Base-by-base conservation (phyloP, 2,888 invertebrate species). In the Drosophila lutescens region DNA sequence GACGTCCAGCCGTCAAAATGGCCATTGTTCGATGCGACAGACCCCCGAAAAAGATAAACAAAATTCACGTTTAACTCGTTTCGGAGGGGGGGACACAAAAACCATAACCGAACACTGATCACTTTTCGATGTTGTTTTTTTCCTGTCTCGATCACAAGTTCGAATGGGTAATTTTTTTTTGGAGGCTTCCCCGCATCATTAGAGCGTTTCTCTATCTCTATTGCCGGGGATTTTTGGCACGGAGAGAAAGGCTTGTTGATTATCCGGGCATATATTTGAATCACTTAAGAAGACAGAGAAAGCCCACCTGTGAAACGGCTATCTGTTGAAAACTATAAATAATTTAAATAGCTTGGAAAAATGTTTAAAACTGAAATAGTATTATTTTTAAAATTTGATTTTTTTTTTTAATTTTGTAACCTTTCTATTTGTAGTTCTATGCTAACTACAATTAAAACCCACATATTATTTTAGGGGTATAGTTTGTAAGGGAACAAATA, bases 1-100 rank as follows among this genome's bases (percentile, higher is more conserved):
- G 54, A 55, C 50, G 40, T 30, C 67, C 58, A 58, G 47, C 23
- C 53, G 68, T 44, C 68, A 67, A 38, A 41, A 63, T 51, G 71
- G 51, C 51, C 50, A 69, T 68, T 61, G 62, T 59, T 26, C 59
- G 43, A n/a, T 23, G 32, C 12, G 23, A 23, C 34, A 23, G n/a
- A 53, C 54, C 32, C 55, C 34, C 32, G 41, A 23, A 65, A 55
- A 54, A 40, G 32, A 46, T n/a, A 53, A 32, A 23, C 43, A 12
- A 54, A 72, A 50, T 72, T 84, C 84, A 73, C 34, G 84, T 84
- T 56, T 63, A 62, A 86, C 84, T 77, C 68, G 86, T 84, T 82
- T 84, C 34, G 41, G 26, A 26, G 23, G n/a, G 30, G 53, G 47
- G 36, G 43, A 53, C 51, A 53, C 51, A 26, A 53, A 53, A 32